Evolutionary conservation across 2,797 vertebrate genomes (phyloP).

Genomic region (Eulemur rubriventer): DNA sequence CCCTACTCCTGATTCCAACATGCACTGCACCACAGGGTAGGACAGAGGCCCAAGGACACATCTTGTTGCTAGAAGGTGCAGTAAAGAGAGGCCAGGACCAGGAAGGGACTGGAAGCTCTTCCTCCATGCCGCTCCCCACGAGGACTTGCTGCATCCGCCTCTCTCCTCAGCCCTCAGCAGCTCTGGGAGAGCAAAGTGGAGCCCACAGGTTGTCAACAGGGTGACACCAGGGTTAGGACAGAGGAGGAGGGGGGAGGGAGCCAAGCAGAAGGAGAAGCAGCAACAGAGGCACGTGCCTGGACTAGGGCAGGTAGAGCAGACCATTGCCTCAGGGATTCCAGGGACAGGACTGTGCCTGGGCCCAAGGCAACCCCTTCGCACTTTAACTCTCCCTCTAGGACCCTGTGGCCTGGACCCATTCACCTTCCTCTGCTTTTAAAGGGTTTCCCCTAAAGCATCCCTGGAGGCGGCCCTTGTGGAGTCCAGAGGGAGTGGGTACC

Average conservation of each 20-base stretch:
- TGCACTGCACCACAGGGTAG: neutral
- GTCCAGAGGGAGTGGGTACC: neutral
- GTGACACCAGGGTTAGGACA: neutral
- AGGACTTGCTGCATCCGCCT: neutral
- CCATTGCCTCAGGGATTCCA: neutral
- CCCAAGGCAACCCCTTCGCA: neutral
- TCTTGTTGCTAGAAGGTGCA: neutral
- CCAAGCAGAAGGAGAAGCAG: neutral
- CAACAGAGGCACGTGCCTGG: neutral
- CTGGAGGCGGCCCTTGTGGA: neutral
- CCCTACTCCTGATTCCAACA: neutral
- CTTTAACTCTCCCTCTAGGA: neutral
- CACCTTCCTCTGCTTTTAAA: neutral
- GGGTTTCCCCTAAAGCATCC: neutral
- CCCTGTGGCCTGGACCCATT: neutral
- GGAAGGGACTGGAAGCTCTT: neutral
- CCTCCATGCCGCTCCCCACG: neutral
- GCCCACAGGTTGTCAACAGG: too few relatives aligned
- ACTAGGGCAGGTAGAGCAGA: neutral
- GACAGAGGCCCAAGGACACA: neutral
- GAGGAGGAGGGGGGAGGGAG: neutral
- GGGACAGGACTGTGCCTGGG: fast-evolving
- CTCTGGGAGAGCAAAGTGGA: neutral
- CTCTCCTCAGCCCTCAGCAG: neutral
- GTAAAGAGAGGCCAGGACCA: neutral